These are phyloP conservation scores for Heterochromis multidens DNA, from an alignment of 2,113 vertebrate species.

Conservation along the genomic window DNA sequence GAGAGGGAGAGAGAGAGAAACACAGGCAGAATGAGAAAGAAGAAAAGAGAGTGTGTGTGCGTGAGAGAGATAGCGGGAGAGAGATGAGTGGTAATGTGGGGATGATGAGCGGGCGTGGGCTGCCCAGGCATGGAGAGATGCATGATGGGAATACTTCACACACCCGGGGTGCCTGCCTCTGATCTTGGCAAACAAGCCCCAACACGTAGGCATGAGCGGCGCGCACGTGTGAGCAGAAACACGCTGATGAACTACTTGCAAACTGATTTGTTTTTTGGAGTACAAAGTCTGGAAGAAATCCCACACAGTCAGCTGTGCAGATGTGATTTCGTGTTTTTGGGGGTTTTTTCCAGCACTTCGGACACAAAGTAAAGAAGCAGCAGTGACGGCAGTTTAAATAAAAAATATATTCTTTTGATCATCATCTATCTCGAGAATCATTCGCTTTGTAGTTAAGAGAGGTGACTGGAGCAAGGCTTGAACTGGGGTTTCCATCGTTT, in stretches of 20 bases:
- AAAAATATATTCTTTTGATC: background rate
- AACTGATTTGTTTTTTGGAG: background rate
- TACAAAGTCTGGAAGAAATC: background rate
- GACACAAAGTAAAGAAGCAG: background rate
- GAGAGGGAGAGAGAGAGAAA: constrained; percentile 15
- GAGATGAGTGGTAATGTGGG: constrained; percentile 56
- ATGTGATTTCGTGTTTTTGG: background rate
- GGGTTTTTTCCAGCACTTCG: constrained; percentile 37
- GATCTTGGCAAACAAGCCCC: constrained; percentile 61
- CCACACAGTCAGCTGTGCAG: background rate
- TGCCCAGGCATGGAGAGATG: constrained; percentile 53
- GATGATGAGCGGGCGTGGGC: constrained; percentile 69
- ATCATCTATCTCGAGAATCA: constrained; percentile 7
- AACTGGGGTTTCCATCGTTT: background rate
- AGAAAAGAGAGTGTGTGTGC: constrained; percentile 14
- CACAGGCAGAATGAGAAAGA: constrained; percentile 23
- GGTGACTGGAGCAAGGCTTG: background rate
- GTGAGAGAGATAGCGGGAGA: constrained; percentile 13
- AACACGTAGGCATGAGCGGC: background rate
- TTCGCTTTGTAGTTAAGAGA: background rate
- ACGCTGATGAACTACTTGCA: background rate
- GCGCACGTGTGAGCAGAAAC: constrained; percentile 7
- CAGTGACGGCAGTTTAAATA: background rate
- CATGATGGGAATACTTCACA: constrained; percentile 71
- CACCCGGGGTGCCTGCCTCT: constrained; percentile 45